A percentile compares a stretch with the other conserved stretches of the same genome.
These are phyloP conservation scores for Sternotherus odoratus DNA, from an alignment of 2,797 vertebrate genomes.

Conservation along the genomic window DNA sequence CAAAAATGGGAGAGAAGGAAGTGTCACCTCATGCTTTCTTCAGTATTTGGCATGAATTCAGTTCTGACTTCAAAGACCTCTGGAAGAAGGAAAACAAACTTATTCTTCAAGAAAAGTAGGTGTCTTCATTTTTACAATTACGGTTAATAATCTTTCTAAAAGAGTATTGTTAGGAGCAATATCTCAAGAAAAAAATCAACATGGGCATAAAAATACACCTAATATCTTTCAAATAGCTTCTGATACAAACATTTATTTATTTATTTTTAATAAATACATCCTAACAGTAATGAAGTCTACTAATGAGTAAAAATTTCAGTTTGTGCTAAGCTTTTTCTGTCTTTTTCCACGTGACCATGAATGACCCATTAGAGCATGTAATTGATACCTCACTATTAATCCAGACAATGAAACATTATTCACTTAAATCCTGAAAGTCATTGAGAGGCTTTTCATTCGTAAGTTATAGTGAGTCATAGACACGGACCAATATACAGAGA, in stretches of 20 bases:
- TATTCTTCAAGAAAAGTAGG: constrained; percentile 94
- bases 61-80: constrained; percentile 95
- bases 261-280: no score
- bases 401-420: background rate
- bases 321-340: background rate
- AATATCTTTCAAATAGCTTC: background rate
- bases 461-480: background rate
- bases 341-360: background rate
- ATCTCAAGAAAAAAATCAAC: background rate
- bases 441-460: background rate
- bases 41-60: constrained; percentile 96
- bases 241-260: background rate
- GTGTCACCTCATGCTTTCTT: constrained; percentile 94
- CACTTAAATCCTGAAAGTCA: background rate
- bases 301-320: background rate
- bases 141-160: constrained; percentile 51
- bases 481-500: background rate
- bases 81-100: constrained; percentile 98
- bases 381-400: background rate
- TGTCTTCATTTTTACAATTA: constrained; percentile 71
- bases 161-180: constrained; percentile 42
- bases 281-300: background rate
- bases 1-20: constrained; percentile 95
- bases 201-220: constrained; percentile 8
- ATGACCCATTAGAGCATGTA: background rate